phyloP scores from a whole-genome alignment of 2,888 invertebrate species.

The Andricus quercusramuli region DNA sequence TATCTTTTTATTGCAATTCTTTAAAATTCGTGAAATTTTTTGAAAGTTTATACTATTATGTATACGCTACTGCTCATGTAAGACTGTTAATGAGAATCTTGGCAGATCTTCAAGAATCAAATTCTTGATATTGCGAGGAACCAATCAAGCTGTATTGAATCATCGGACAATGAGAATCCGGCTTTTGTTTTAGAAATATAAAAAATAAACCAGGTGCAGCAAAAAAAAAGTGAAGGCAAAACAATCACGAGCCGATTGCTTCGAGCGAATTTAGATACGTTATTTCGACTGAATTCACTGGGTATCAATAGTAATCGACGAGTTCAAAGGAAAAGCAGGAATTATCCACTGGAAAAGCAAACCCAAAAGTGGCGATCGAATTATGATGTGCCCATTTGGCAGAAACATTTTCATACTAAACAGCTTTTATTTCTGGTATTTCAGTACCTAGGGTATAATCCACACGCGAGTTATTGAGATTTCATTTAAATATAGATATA shows the following conservation, averaged over 20 bases:
- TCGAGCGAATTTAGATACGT: neutral
- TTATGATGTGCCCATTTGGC: neutral
- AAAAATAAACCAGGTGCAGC: neutral
- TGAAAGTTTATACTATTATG: too few relatives aligned
- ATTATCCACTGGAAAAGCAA: neutral
- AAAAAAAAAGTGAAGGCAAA: neutral
- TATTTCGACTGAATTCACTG: neutral
- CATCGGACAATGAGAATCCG: neutral
- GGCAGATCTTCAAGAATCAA: neutral
- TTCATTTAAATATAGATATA: slow-evolving; percentile 10
- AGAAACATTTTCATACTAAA: neutral
- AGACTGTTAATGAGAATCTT: neutral
- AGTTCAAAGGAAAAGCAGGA: neutral
- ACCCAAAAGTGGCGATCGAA: neutral
- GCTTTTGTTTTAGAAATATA: neutral
- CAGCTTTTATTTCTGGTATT: neutral
- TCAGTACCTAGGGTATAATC: neutral
- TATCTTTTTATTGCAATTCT: too few relatives aligned
- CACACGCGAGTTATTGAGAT: slow-evolving; percentile 13
- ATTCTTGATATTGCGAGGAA: neutral
- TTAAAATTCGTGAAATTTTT: too few relatives aligned
- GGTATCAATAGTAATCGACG: neutral
- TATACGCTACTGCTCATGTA: neutral
- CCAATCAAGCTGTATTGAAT: neutral
- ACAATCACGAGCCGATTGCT: neutral